Evolutionary conservation across 2,113 vertebrate genomes (phyloP), one percentile per base, ranked within the genome.

Genomic region (Pteropus alecto): DNA sequence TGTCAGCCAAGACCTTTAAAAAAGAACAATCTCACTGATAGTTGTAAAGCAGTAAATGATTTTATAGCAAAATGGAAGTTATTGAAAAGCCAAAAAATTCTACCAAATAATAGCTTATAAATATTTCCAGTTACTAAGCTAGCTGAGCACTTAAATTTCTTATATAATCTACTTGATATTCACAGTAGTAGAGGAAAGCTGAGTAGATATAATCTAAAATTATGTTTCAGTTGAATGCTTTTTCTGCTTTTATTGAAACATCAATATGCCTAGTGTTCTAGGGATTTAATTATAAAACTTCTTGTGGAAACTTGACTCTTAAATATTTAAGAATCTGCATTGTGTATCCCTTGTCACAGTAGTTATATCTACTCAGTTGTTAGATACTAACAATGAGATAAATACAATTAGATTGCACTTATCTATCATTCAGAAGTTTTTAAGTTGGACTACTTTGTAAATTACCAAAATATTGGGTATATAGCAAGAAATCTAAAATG

Each of bases 181-280:
- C 56, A 77, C 5, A 87, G 35, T 96, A 87, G 43, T 90, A 83
- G 22, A 48, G 33, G 28, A 48, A 83, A 93, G 16, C 22, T 88
- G 65, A 95, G 70, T 74, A 85, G 83, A 81, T 13, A 90, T 51
- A 90, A 74, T 81, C 76, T 84, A 85, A 85, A 97, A 88, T 88
- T 94, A 96, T 46, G 14, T 84, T 83, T 94, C 38, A 33, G 28
- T 56, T 79, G 56, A 89, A 48, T 16, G 71, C 21, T 94, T 35
- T 63, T n/a, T n/a, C 26, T 73, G 60, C 41, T 71, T 84, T 95
- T 79, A 81, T 70, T 87, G 85, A 90, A 73, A 67, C 41, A 82
- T 24, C 30, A 85, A 79, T 58, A 24, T 81, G 63, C 6, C n/a
- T 76, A 43, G 19, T 90, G 22, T 95, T 88, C 82, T 90, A 8